Conservation (phyloP, 2,888 invertebrate species). For the Tachina fera region DNA sequence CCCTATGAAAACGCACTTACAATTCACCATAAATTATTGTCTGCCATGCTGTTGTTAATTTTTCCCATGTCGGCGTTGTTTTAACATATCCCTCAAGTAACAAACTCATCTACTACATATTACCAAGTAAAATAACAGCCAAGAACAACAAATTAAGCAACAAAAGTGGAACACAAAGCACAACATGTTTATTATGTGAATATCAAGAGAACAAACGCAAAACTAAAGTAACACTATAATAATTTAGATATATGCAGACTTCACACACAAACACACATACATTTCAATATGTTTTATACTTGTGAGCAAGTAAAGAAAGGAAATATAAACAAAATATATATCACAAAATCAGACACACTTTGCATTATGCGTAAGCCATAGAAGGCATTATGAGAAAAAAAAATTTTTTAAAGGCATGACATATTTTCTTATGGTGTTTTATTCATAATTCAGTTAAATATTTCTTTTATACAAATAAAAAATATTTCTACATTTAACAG, state of each 20-base stretch:
- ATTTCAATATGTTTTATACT: too few species aligned
- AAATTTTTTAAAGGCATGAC: too few species aligned
- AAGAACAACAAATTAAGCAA: conserved; percentile 7
- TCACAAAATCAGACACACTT: too few species aligned
- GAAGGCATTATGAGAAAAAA: too few species aligned
- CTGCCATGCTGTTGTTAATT: conserved; percentile 10
- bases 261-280: too few species aligned
- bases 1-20: neutral
- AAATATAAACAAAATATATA: too few species aligned
- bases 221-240: neutral
- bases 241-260: neutral
- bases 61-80: conserved; percentile 1
- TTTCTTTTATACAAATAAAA: too few species aligned
- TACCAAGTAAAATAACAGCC: neutral
- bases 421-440: too few species aligned
- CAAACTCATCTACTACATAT: neutral
- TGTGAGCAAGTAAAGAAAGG: too few species aligned
- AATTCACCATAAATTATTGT: conserved; percentile 9
- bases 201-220: neutral
- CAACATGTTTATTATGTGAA: neutral
- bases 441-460: too few species aligned
- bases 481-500: too few species aligned
- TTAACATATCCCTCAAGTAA: neutral
- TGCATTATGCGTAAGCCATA: too few species aligned
- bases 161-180: neutral